phyloP scores from a whole-genome alignment of 2,888 invertebrate species.

The Phasia obesa region DNA sequence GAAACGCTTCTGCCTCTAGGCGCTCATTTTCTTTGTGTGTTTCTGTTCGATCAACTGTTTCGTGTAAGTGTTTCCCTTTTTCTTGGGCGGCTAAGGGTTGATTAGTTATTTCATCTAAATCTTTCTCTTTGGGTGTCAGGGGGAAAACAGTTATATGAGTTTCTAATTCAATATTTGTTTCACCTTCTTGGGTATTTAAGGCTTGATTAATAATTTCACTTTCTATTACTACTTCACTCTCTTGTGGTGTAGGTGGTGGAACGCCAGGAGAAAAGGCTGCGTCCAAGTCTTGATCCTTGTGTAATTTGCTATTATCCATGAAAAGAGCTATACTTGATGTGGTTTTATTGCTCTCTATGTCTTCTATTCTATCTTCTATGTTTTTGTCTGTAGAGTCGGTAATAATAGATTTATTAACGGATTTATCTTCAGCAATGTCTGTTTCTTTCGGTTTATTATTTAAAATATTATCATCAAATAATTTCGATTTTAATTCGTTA shows the following conservation, averaged over 20 bases:
- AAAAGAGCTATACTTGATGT: not conserved
- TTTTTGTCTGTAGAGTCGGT: not conserved
- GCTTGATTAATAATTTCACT: conserved; percentile 37
- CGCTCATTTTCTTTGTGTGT: not conserved
- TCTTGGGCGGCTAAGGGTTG: not conserved
- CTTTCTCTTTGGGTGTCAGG: not conserved
- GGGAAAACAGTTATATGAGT: not conserved
- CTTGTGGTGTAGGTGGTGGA: conserved; percentile 36
- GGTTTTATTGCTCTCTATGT: not conserved
- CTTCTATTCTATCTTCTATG: not conserved
- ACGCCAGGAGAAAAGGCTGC: conserved; percentile 9
- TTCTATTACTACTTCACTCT: conserved; percentile 49
- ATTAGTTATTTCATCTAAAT: not conserved
- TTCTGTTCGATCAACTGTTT: not conserved
- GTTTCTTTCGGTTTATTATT: not conserved
- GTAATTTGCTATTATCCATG: conserved; percentile 2
- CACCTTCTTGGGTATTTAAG: not conserved
- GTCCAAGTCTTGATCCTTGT: conserved; percentile 24
- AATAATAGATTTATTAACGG: not conserved
- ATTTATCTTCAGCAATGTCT: not conserved
- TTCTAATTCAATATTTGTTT: not conserved
- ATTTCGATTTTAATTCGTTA: not conserved
- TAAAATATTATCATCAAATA: not conserved
- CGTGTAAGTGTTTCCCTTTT: not conserved
- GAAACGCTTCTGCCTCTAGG: not conserved